Base-by-base conservation (phyloP, 2,797 vertebrate species). In the Melanotaenia pygmaea region DNA sequence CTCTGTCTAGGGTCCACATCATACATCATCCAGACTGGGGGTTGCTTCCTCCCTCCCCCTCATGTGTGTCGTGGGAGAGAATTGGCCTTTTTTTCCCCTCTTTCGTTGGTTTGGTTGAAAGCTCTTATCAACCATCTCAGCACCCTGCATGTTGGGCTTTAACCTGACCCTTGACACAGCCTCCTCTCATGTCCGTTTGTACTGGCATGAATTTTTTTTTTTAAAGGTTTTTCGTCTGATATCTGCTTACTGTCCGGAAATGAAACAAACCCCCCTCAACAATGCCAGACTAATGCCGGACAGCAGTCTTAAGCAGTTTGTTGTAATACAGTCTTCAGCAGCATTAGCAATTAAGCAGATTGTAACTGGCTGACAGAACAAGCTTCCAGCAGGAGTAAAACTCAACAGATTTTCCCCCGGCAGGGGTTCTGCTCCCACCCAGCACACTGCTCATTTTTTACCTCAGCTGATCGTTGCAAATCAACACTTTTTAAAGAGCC, bases 21-120 rank as follows among this genome's bases (percentile, higher is more conserved):
- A 91, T 95, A 94, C 91, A 95, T 94, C 94, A 95, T 93, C 87
- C 80, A 80, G 80, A 87, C 76, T 79, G 64, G 68, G 70, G 74
- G 59, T 63, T 5, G 16, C 64, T 60, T 68, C 76, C 77, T 81
- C 83, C 87, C 84, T 59, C 75, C 87, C 83, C 83, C 80, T 65
- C 74, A 63, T 67, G 22, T 84, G 76, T 80, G 86, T 85, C 50
- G 68, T 86, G 86, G 83, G 87, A 86, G 91, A 86, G 59, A 66
- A 75, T 73, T 82, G 76, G 59, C n/a, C 0, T 76, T 65, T 59
- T 58, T 66, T 54, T 65, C 53, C 34, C 57, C 54, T 64, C 67
- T 68, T 81, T 65, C 56, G 28, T 74, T 3, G 24, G 65, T 67
- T 61, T 66, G 64, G 74, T 78, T 60, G 71, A 87, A 79, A 67